Percentiles rank a stretch among this genome's conserved stretches.
phyloP scores from a whole-genome alignment of 2,888 invertebrate species.

The Dynastes tityus region DNA sequence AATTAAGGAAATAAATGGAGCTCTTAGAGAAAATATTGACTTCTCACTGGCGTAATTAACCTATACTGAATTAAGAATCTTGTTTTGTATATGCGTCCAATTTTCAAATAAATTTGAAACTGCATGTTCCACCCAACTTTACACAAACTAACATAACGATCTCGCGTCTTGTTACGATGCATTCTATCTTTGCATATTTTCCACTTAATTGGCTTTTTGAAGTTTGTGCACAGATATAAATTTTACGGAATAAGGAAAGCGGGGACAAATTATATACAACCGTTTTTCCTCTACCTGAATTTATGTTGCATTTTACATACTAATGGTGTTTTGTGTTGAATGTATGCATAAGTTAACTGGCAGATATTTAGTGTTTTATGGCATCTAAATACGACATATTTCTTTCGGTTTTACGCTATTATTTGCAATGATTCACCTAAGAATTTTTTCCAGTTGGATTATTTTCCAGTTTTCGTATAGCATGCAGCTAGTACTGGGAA shows the following conservation, averaged over 20 bases:
- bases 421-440: too few relatives aligned
- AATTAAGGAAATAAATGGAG: too few relatives aligned
- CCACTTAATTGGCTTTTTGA: neutral
- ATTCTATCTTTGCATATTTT: neutral
- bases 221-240: neutral
- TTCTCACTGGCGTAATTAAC: too few relatives aligned
- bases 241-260: neutral
- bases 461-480: too few relatives aligned
- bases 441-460: too few relatives aligned
- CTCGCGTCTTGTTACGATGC: neutral
- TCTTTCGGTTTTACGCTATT: too few relatives aligned
- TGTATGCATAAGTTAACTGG: neutral
- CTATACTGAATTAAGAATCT: too few relatives aligned
- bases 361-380: too few relatives aligned
- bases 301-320: neutral
- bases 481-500: too few relatives aligned
- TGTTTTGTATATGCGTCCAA: too few relatives aligned
- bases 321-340: conserved; percentile 10
- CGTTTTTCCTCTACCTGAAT: conserved; percentile 3
- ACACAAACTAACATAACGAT: neutral
- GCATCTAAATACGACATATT: too few relatives aligned
- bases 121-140: neutral
- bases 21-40: too few relatives aligned
- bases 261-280: conserved; percentile 1
- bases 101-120: neutral